Evolutionary conservation across 2,797 vertebrate genomes (phyloP).

Genomic region (Hirundo rustica): DNA sequence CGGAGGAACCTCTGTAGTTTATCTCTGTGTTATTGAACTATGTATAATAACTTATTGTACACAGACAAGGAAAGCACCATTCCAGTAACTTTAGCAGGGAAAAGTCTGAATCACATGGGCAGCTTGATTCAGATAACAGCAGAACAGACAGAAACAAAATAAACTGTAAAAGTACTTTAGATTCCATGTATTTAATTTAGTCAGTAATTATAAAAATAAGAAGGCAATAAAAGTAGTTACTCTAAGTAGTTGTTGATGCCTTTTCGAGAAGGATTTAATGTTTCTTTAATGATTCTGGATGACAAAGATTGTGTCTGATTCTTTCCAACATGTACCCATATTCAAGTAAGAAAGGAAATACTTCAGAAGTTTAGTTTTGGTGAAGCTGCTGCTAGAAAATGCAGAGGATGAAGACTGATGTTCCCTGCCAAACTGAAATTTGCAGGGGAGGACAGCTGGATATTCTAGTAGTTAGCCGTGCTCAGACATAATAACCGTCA

Average conservation of each 20-base stretch:
- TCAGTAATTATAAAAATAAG: background rate
- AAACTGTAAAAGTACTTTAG: background rate
- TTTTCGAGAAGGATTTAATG: background rate
- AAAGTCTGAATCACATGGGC: background rate
- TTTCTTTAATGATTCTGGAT: background rate
- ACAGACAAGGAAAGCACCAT: background rate
- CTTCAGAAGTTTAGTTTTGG: background rate
- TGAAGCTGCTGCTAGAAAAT: slow-evolving; percentile 6
- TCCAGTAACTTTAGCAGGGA: background rate
- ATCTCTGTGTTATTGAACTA: background rate
- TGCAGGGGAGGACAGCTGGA: background rate
- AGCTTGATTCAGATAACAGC: background rate
- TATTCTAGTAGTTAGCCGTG: background rate
- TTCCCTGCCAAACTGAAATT: background rate
- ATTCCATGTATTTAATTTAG: background rate
- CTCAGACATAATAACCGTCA: slow-evolving; percentile 7
- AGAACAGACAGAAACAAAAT: background rate
- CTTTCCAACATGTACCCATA: background rate
- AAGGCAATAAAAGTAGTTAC: background rate
- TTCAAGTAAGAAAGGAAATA: background rate
- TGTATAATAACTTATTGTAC: background rate
- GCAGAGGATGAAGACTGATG: background rate
- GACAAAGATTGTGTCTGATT: background rate
- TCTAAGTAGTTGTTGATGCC: background rate
- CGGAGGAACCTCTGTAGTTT: background rate